Conservation (phyloP, 2,797 vertebrate genomes). For the Enteromius anoplus region DNA sequence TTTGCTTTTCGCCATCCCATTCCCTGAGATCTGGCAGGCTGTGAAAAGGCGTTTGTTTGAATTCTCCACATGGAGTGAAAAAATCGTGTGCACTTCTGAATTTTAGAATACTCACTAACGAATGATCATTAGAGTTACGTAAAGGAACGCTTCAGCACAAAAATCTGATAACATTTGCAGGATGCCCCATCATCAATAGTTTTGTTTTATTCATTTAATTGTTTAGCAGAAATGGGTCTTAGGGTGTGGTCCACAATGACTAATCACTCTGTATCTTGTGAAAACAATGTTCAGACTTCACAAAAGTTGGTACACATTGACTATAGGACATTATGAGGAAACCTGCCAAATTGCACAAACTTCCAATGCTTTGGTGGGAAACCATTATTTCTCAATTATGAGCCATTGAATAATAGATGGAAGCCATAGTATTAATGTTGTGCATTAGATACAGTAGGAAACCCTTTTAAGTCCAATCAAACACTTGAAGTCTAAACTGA, state of each 20-base stretch:
- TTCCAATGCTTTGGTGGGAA: not conserved
- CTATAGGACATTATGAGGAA: not conserved
- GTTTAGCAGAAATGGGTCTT: not conserved
- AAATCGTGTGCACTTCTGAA: not conserved
- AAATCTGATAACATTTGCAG: not conserved
- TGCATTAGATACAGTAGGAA: constrained; percentile 4
- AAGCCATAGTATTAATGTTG: not conserved
- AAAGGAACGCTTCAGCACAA: not conserved
- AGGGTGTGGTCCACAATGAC: not conserved
- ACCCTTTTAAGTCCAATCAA: not conserved
- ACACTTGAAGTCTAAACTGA: not conserved
- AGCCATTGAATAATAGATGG: not conserved
- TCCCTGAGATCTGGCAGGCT: constrained; percentile 64
- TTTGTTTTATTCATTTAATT: not conserved
- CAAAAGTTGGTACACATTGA: not conserved
- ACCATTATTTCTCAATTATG: not conserved
- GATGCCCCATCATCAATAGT: not conserved
- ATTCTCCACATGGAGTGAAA: constrained; percentile 25
- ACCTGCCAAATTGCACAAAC: not conserved
- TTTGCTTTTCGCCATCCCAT: constrained; percentile 70
- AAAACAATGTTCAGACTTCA: not conserved
- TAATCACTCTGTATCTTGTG: not conserved
- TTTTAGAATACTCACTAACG: too few relatives aligned
- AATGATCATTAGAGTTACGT: too few relatives aligned
- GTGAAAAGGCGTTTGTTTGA: constrained; percentile 40